Conservation (phyloP, 2,888 invertebrate species). For the Clunio marinus region DNA sequence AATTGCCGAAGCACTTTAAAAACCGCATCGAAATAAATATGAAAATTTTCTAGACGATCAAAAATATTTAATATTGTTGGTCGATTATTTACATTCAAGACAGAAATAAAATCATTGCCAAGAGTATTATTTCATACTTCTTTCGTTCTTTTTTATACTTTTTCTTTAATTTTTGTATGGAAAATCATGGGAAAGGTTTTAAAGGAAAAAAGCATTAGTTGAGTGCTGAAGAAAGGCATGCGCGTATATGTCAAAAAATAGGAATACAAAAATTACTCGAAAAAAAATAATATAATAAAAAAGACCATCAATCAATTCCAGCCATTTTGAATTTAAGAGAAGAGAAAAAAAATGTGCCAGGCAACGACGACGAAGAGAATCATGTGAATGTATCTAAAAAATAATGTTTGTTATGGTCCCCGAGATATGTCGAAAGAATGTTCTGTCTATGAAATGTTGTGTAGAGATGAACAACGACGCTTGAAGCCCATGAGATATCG, state of each 20-base stretch:
- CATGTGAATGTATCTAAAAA: constrained; percentile 34
- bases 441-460: neutral
- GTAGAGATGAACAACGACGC: neutral
- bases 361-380: constrained; percentile 25
- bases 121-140: too few relatives aligned
- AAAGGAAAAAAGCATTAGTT: neutral
- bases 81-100: constrained; percentile 2
- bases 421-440: neutral
- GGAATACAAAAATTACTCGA: constrained; percentile 31
- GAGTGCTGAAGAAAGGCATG: constrained; percentile 35
- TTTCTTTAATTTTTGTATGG: too few relatives aligned
- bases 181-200: neutral
- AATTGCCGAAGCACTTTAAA: constrained; percentile 18
- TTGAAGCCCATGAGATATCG: constrained; percentile 17
- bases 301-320: constrained; percentile 42
- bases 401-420: constrained; percentile 34
- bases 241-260: constrained; percentile 37
- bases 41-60: neutral
- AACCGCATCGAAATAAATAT: constrained; percentile 18
- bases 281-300: constrained; percentile 38
- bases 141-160: too few relatives aligned
- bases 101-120: neutral
- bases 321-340: constrained; percentile 41
- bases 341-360: constrained; percentile 10
- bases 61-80: neutral